Conservation (phyloP, 2,113 vertebrate genomes). For the Scolopax mira region DNA sequence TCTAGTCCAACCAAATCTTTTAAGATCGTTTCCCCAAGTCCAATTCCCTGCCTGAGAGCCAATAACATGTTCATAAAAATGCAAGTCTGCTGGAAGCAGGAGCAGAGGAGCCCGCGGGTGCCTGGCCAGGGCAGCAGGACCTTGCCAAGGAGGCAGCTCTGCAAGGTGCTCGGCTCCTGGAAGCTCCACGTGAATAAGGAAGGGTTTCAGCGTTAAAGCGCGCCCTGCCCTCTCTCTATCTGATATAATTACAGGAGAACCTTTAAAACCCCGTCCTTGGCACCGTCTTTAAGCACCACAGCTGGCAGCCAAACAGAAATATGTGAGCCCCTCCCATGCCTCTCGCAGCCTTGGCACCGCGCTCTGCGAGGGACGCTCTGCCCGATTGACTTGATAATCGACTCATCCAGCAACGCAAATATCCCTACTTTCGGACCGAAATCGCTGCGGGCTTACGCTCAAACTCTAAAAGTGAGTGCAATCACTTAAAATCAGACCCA, state of each 20-base stretch:
- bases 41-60: background rate
- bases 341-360: background rate
- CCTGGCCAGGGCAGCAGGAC: background rate
- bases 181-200: conserved; percentile 13
- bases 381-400: background rate
- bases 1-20: too few species aligned
- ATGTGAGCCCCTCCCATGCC: conserved; percentile 53
- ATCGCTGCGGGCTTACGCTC: background rate
- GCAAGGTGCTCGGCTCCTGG: background rate
- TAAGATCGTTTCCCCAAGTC: too few species aligned
- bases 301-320: conserved; percentile 32
- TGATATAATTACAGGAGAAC: conserved; percentile 29
- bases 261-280: conserved; percentile 41
- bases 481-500: background rate
- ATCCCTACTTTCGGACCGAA: background rate
- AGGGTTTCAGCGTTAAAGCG: background rate
- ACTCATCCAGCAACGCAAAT: background rate
- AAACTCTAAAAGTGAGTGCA: background rate
- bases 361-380: background rate
- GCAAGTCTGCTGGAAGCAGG: background rate
- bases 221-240: conserved; percentile 16
- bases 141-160: background rate
- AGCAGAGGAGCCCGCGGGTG: background rate
- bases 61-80: background rate
- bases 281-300: conserved; percentile 26